Percentiles rank a stretch among this genome's conserved stretches.
phyloP scores from a whole-genome alignment of 2,888 invertebrate genomes.

The Heliconius sara region DNA sequence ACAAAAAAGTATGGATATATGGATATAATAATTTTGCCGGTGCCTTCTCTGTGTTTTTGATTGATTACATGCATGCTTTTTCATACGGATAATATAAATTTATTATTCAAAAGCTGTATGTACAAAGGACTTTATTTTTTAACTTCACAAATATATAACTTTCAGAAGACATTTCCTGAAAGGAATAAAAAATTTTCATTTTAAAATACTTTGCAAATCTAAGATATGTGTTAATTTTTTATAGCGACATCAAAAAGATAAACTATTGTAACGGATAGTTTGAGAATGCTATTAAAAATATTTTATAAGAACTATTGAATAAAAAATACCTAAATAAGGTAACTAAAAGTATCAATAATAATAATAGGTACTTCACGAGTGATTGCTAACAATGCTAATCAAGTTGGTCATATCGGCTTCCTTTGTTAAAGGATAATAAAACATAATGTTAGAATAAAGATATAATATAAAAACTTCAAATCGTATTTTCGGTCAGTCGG shows the following conservation, averaged over 20 bases:
- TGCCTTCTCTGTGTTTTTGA: not conserved
- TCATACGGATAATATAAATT: not conserved
- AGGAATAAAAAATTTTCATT: not conserved
- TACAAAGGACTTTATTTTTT: not conserved
- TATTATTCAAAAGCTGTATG: not conserved
- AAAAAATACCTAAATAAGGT: not conserved
- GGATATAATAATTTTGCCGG: not conserved
- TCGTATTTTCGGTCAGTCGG: too few relatives aligned
- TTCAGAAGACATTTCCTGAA: not conserved
- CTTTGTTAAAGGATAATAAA: slow-evolving; percentile 6
- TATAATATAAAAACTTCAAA: not conserved
- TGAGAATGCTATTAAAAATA: not conserved
- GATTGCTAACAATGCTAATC: slow-evolving; percentile 15
- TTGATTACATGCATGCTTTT: not conserved
- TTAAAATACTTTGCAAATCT: not conserved
- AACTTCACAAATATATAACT: too few relatives aligned
- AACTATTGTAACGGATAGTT: not conserved
- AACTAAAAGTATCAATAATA: not conserved
- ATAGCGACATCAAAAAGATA: not conserved
- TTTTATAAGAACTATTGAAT: not conserved
- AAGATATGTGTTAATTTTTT: not conserved
- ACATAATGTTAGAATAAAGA: not conserved
- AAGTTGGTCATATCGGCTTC: slow-evolving; percentile 11
- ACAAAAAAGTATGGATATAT: not conserved
- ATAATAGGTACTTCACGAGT: not conserved